These are phyloP conservation scores for Polyommatus iphigenia DNA, from an alignment of 2,888 invertebrate genomes.

Conservation along the genomic window DNA sequence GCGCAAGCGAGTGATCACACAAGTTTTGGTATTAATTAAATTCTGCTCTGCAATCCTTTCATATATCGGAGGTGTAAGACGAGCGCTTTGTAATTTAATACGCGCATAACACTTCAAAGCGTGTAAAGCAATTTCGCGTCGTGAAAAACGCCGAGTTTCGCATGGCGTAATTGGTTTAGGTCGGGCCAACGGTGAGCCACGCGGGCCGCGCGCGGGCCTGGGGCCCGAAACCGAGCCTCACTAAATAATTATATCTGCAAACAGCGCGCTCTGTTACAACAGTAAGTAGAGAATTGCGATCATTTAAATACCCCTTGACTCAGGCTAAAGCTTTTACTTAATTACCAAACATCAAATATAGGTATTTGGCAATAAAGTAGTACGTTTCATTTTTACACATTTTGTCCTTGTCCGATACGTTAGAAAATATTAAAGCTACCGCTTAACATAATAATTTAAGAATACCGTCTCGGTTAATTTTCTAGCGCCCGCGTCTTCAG, in stretches of 20 bases:
- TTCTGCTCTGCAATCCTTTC: constrained; percentile 10
- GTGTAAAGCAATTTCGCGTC: constrained; percentile 74
- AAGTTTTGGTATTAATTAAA: constrained; percentile 16
- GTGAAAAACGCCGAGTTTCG: constrained; percentile 75
- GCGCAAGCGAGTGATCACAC: not conserved
- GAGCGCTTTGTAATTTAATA: constrained; percentile 73
- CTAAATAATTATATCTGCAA: constrained; percentile 75
- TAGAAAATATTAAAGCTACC: too few species aligned
- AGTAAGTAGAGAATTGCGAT: constrained; percentile 33
- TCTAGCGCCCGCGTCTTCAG: not conserved
- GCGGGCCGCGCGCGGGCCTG: not conserved
- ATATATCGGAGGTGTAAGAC: constrained; percentile 36
- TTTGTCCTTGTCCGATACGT: too few species aligned
- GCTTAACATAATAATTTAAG: not conserved
- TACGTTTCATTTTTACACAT: too few species aligned
- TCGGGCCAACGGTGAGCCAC: constrained; percentile 37
- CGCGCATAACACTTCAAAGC: constrained; percentile 76
- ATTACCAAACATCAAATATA: too few species aligned
- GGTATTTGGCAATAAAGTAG: too few species aligned
- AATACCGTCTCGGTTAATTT: not conserved
- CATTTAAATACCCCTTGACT: too few species aligned
- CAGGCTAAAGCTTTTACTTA: too few species aligned
- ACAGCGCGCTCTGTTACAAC: constrained; percentile 56
- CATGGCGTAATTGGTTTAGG: constrained; percentile 74
- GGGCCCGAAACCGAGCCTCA: constrained; percentile 49